Evolutionary conservation across 2,113 vertebrate species (phyloP).

Genomic region (Hepsetus odoe): DNA sequence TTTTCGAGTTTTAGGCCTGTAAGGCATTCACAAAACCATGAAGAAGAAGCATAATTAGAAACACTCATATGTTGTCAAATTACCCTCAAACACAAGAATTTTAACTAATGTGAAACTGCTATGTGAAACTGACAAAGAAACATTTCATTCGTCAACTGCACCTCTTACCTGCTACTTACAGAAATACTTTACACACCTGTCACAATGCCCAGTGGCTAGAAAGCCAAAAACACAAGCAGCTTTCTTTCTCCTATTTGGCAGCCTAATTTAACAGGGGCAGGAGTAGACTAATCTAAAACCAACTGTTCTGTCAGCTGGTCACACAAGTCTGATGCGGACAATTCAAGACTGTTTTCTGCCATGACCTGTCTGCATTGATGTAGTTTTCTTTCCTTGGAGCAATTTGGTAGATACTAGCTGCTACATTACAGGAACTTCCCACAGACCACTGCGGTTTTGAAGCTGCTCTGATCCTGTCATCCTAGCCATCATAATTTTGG

Average conservation of each 20-base stretch:
- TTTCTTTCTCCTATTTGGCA: neutral
- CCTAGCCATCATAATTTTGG: too few species aligned
- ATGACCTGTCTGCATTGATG: neutral
- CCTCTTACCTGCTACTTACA: neutral
- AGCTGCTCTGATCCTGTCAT: too few species aligned
- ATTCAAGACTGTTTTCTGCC: neutral
- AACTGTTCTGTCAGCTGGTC: conserved; percentile 14
- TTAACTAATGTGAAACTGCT: neutral
- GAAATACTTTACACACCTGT: conserved; percentile 19
- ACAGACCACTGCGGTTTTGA: too few species aligned
- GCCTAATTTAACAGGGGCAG: neutral
- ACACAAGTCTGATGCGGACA: neutral
- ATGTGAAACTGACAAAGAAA: neutral
- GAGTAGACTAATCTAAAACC: conserved; percentile 9
- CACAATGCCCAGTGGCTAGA: neutral
- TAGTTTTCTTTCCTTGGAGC: too few species aligned
- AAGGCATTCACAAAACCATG: neutral
- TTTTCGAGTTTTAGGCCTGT: neutral
- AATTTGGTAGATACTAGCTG: too few species aligned
- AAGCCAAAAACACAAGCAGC: conserved; percentile 1
- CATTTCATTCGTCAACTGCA: conserved; percentile 6
- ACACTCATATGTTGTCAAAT: neutral
- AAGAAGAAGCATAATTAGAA: neutral
- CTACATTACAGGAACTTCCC: too few species aligned
- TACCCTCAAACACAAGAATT: neutral